Percentiles rank a stretch among this genome's conserved stretches.
Conservation (phyloP, 1,140 invertebrate species). For the Sitobion miscanthi region DNA sequence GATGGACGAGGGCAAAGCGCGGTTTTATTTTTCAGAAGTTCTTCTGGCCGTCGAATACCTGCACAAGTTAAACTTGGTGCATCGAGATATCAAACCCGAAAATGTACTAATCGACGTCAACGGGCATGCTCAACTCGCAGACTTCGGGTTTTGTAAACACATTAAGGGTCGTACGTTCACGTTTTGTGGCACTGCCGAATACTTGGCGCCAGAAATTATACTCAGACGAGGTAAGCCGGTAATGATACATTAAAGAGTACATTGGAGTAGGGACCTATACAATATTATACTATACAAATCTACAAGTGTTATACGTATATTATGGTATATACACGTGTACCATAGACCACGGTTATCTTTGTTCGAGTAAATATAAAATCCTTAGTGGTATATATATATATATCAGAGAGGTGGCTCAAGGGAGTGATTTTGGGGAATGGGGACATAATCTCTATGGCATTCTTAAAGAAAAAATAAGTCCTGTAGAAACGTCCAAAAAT, state of each 20-base stretch:
- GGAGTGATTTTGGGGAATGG: no score
- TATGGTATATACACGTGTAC: no score
- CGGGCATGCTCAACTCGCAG: slow-evolving; percentile 58
- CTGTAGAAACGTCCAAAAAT: no score
- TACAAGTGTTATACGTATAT: no score
- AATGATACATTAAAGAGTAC: not conserved
- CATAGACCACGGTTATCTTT: no score
- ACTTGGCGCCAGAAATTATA: slow-evolving; percentile 81
- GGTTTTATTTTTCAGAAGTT: slow-evolving; percentile 70
- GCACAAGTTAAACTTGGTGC: slow-evolving; percentile 74
- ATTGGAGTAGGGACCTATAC: no score
- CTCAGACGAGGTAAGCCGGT: not conserved
- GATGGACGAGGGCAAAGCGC: slow-evolving; percentile 65
- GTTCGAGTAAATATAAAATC: no score
- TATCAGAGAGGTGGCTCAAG: no score
- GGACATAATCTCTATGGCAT: no score
- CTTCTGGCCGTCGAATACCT: slow-evolving; percentile 76
- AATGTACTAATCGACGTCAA: slow-evolving; percentile 71
- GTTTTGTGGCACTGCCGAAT: slow-evolving; percentile 81
- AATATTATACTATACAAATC: not conserved
- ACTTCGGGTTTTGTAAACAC: slow-evolving; percentile 61
- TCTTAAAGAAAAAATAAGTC: no score
- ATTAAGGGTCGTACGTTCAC: slow-evolving; percentile 65
- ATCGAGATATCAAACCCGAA: slow-evolving; percentile 78
- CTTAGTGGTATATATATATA: no score